Evolutionary conservation across 2,888 invertebrate species (phyloP).

Genomic region (Elegia similella): DNA sequence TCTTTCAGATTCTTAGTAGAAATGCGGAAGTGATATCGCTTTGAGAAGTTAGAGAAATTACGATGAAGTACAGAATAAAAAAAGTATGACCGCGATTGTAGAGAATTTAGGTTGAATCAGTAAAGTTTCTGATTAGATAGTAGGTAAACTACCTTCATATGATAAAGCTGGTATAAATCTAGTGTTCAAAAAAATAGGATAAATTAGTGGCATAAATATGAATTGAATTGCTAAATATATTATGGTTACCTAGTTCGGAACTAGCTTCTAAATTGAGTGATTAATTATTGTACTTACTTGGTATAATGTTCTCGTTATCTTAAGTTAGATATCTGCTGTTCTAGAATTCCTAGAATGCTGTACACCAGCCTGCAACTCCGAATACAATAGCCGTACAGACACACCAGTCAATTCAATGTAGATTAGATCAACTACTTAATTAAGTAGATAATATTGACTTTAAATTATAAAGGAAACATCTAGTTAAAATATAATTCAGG

Average conservation of each 20-base stretch:
- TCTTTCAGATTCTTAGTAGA: slow-evolving; percentile 10
- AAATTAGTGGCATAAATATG: neutral
- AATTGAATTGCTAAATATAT: no score
- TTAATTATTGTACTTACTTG: neutral
- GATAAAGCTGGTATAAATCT: neutral
- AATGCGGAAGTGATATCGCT: slow-evolving; percentile 17
- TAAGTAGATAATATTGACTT: neutral
- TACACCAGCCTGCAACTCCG: neutral
- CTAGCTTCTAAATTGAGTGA: neutral
- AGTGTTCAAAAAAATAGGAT: neutral
- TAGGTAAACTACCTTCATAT: neutral
- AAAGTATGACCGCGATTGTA: neutral
- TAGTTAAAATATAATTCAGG: no score
- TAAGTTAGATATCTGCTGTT: neutral
- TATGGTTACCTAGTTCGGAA: neutral
- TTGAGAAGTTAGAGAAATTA: slow-evolving; percentile 13
- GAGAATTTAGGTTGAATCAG: neutral
- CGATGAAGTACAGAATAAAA: neutral
- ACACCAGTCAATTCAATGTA: slow-evolving; percentile 3
- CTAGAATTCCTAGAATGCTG: slow-evolving; percentile 14
- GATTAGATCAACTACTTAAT: slow-evolving; percentile 14
- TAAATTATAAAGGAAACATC: neutral
- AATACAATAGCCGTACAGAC: slow-evolving; percentile 15
- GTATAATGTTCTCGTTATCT: slow-evolving; percentile 11
- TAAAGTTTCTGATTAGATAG: neutral